Evolutionary conservation across 1,140 invertebrate genomes (phyloP).

Genomic region (Hestina assimilis): DNA sequence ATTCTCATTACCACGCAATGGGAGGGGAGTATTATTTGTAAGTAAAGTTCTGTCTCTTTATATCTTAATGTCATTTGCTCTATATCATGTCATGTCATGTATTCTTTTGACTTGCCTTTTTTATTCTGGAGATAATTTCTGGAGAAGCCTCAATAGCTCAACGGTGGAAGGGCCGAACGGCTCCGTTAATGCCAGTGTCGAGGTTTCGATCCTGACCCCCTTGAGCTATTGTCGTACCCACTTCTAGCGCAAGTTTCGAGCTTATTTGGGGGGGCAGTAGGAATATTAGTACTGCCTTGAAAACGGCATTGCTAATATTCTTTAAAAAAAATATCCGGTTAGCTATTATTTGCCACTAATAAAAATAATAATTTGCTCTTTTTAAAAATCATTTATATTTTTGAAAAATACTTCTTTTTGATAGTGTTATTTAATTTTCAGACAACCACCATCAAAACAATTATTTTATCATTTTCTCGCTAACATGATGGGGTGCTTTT

Average conservation of each 20-base stretch:
- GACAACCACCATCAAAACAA: neutral
- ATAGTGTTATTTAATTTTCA: neutral
- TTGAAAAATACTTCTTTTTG: neutral
- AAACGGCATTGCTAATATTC: too few species aligned
- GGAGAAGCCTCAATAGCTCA: too few species aligned
- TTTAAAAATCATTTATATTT: neutral
- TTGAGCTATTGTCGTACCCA: too few species aligned
- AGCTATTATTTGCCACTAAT: neutral
- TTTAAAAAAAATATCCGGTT: too few species aligned
- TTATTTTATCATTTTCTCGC: neutral
- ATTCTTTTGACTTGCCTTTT: neutral
- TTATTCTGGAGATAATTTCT: too few species aligned
- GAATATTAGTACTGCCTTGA: too few species aligned
- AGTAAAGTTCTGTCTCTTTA: neutral
- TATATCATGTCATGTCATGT: neutral
- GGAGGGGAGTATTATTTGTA: neutral
- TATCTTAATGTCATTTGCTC: neutral
- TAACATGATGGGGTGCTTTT: neutral
- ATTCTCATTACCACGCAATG: neutral
- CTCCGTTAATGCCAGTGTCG: too few species aligned
- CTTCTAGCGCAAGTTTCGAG: too few species aligned
- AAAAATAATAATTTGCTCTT: neutral
- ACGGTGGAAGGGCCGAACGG: too few species aligned
- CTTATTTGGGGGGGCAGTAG: too few species aligned
- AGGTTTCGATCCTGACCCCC: too few species aligned